phyloP scores from a whole-genome alignment of 2,113 vertebrate species.

The Talpa occidentalis region DNA sequence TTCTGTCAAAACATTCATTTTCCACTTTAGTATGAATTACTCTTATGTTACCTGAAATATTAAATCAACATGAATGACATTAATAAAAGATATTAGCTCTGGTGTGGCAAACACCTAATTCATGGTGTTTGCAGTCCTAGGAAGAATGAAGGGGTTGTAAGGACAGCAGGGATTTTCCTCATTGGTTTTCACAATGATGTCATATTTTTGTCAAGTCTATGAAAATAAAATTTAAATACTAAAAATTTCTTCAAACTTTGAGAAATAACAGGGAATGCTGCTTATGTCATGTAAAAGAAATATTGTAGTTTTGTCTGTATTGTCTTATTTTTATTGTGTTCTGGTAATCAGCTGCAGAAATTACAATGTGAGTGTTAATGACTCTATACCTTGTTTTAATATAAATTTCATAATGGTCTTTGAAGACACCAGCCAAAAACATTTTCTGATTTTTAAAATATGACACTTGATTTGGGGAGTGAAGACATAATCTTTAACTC shows the following conservation, averaged over 20 bases:
- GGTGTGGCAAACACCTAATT: neutral
- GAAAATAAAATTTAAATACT: slow-evolving; percentile 29
- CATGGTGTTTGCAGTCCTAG: neutral
- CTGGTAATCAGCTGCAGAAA: slow-evolving; percentile 1
- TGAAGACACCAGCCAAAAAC: neutral
- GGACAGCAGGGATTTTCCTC: neutral
- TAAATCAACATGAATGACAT: neutral
- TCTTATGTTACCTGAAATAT: neutral
- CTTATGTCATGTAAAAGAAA: neutral
- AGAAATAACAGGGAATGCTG: neutral
- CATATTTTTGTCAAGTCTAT: neutral
- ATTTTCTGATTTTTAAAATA: slow-evolving; percentile 60
- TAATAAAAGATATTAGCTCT: neutral
- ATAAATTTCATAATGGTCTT: neutral
- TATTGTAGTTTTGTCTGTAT: slow-evolving; percentile 32
- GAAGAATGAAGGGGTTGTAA: neutral
- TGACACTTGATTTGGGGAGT: neutral
- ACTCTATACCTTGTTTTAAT: slow-evolving; percentile 23
- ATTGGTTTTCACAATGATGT: neutral
- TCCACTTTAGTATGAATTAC: neutral
- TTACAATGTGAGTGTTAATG: neutral
- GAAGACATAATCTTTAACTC: neutral
- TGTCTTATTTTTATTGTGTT: slow-evolving; percentile 38
- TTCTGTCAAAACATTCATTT: neutral
- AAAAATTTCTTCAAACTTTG: slow-evolving; percentile 32